Evolutionary conservation across 2,797 vertebrate genomes (phyloP).

Genomic region (Austrolebias charrua): DNA sequence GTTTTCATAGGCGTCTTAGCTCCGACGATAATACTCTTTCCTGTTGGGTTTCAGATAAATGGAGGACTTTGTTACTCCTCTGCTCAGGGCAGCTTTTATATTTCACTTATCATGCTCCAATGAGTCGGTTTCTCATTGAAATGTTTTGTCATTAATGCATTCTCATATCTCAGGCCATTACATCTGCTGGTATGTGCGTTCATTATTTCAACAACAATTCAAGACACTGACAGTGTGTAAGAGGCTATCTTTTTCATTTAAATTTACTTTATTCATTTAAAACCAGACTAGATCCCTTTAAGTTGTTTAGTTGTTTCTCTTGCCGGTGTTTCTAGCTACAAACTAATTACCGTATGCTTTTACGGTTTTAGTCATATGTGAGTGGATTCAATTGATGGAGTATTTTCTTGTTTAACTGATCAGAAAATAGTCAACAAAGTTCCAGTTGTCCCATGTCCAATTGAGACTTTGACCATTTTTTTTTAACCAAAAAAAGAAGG

Average conservation of each 20-base stretch:
- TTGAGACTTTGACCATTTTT: background rate
- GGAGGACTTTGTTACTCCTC: conserved; percentile 38
- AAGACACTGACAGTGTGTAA: background rate
- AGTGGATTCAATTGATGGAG: no score
- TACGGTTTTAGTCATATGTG: background rate
- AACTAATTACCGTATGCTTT: background rate
- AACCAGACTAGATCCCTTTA: no score
- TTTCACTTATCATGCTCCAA: conserved; percentile 24
- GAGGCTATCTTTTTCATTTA: background rate
- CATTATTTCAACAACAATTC: conserved; percentile 29
- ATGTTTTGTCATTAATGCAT: conserved; percentile 32
- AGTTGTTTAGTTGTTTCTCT: background rate
- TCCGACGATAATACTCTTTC: conserved; percentile 24
- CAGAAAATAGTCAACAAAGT: no score
- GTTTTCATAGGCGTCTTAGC: conserved; percentile 28
- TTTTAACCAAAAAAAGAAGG: no score
- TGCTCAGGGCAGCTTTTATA: conserved; percentile 28
- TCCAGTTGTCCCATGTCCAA: no score
- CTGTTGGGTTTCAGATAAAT: conserved; percentile 40
- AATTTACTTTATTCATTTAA: no score
- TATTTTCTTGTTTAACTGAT: no score
- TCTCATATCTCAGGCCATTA: conserved; percentile 46
- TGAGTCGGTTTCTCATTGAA: conserved; percentile 32
- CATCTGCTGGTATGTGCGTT: conserved; percentile 29
- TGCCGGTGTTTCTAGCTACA: background rate